These are phyloP conservation scores for Anabas testudineus DNA, from an alignment of 2,797 vertebrate species.

Conservation along the genomic window DNA sequence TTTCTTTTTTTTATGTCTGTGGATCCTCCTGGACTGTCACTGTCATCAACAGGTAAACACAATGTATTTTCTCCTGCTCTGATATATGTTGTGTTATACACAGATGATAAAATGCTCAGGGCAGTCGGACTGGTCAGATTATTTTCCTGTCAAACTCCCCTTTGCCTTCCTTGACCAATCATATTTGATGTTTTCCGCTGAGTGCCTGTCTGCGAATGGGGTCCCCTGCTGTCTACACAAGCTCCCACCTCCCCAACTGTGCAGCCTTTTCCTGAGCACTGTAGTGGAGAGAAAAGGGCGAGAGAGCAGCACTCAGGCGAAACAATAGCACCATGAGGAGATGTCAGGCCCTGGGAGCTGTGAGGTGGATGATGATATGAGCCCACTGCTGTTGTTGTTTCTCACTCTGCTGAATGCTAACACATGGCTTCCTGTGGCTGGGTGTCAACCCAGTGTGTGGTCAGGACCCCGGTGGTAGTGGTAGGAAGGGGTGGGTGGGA, in stretches of 20 bases:
- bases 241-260: slow-evolving; percentile 51
- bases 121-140: slow-evolving; percentile 60
- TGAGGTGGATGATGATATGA: slow-evolving; percentile 82
- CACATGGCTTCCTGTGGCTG: slow-evolving; percentile 72
- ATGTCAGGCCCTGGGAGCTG: slow-evolving; percentile 77
- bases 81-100: slow-evolving; percentile 43
- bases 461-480: slow-evolving; percentile 69
- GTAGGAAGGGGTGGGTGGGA: slow-evolving; percentile 62
- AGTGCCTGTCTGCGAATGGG: slow-evolving; percentile 56
- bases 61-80: slow-evolving; percentile 29
- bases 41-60: slow-evolving; percentile 80
- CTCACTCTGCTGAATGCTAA: slow-evolving; percentile 83
- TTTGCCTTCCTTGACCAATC: slow-evolving; percentile 74
- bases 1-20: slow-evolving; percentile 58
- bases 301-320: slow-evolving; percentile 79
- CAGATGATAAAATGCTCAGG: slow-evolving; percentile 54
- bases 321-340: slow-evolving; percentile 76
- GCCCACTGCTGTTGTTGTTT: slow-evolving; percentile 78
- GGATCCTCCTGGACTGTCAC: slow-evolving; percentile 47
- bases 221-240: slow-evolving; percentile 77
- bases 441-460: slow-evolving; percentile 73
- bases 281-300: slow-evolving; percentile 81
- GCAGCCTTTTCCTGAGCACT: slow-evolving; percentile 63
- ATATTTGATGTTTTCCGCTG: slow-evolving; percentile 76
- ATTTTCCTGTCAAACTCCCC: slow-evolving; percentile 70